Percentiles rank a stretch among this genome's conserved stretches.
phyloP scores from a whole-genome alignment of 2,113 vertebrate genomes.

The Periophthalmodon schlosseri region DNA sequence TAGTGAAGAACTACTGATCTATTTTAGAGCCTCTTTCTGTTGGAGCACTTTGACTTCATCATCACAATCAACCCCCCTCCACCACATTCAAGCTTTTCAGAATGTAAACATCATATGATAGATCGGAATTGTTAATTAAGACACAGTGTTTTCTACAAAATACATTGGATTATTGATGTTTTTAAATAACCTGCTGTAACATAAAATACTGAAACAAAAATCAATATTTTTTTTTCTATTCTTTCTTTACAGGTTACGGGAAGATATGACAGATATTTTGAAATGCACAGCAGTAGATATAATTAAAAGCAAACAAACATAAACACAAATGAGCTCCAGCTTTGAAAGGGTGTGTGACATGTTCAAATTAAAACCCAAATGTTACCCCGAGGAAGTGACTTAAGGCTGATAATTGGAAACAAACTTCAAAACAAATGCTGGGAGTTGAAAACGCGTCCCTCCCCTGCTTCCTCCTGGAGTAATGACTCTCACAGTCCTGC shows the following conservation, averaged over 20 bases:
- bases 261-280: background rate
- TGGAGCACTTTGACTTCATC: too few relatives aligned
- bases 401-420: conserved; percentile 64
- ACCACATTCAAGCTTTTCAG: too few relatives aligned
- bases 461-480: conserved; percentile 58
- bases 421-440: conserved; percentile 70
- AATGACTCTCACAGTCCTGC: conserved; percentile 53
- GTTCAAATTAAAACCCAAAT: conserved; percentile 65
- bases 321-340: conserved; percentile 47
- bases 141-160: too few relatives aligned
- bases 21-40: too few relatives aligned
- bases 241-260: background rate
- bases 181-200: too few relatives aligned
- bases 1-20: too few relatives aligned
- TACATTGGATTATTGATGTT: too few relatives aligned
- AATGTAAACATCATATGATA: too few relatives aligned
- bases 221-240: too few relatives aligned
- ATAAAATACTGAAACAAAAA: too few relatives aligned
- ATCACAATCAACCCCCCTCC: too few relatives aligned
- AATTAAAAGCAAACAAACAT: background rate
- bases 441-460: conserved; percentile 56
- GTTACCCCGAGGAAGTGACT: conserved; percentile 60
- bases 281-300: background rate
- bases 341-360: conserved; percentile 56
- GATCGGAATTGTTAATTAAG: too few relatives aligned